phyloP scores from a whole-genome alignment of 2,888 invertebrate genomes.

The Catocala sponsa region DNA sequence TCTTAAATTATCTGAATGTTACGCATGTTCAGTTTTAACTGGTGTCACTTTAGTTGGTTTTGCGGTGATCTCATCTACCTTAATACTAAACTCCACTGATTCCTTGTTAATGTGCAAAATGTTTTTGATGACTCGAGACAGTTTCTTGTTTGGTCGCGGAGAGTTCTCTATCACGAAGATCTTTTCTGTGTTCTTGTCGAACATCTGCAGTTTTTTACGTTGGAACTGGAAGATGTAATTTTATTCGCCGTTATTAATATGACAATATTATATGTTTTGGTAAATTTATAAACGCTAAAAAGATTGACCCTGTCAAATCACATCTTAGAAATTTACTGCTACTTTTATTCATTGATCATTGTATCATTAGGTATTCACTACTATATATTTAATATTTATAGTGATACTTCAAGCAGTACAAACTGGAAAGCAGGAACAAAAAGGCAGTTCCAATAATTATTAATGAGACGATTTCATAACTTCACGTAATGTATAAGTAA shows the following conservation, averaged over 20 bases:
- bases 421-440: too few relatives aligned
- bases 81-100: conserved; percentile 72
- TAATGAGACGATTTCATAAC: too few relatives aligned
- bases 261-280: not conserved
- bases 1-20: conserved; percentile 3
- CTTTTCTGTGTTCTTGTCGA: conserved; percentile 74
- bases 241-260: too few relatives aligned
- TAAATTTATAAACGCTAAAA: too few relatives aligned
- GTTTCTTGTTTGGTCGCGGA: conserved; percentile 70
- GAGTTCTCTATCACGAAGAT: conserved; percentile 76
- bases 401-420: too few relatives aligned
- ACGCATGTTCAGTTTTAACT: conserved; percentile 66
- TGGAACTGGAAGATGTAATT: conserved; percentile 59
- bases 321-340: too few relatives aligned
- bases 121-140: conserved; percentile 71
- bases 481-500: too few relatives aligned
- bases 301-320: too few relatives aligned
- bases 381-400: too few relatives aligned
- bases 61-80: conserved; percentile 72
- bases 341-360: too few relatives aligned
- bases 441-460: too few relatives aligned
- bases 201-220: conserved; percentile 54
- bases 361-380: too few relatives aligned
- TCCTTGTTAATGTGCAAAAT: conserved; percentile 79
- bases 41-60: conserved; percentile 82